A percentile compares a stretch with the other conserved stretches of the same genome.
These are phyloP conservation scores for Oreochromis tanganicae DNA, from an alignment of 2,113 vertebrate genomes.

Conservation along the genomic window DNA sequence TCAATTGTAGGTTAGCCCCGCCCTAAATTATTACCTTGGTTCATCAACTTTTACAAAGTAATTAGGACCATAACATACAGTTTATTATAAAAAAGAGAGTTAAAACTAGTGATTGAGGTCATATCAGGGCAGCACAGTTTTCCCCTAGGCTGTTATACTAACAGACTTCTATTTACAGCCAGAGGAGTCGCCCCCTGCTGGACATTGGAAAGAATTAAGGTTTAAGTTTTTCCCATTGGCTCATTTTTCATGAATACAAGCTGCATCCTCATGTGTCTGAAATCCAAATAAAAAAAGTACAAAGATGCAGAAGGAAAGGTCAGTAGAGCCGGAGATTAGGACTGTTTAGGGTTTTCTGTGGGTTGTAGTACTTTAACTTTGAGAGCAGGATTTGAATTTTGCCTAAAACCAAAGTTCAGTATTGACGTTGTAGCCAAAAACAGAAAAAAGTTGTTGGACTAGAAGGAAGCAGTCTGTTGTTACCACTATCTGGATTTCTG, in stretches of 20 bases:
- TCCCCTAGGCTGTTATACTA: not conserved
- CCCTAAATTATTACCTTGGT: not conserved
- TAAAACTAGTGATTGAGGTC: not conserved
- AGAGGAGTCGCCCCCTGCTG: not conserved
- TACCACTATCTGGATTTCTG: not conserved
- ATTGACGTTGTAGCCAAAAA: not conserved
- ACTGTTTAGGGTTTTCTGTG: not conserved
- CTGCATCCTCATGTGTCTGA: not conserved
- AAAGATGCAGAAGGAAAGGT: not conserved
- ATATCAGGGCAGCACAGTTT: not conserved
- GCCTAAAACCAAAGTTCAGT: not conserved
- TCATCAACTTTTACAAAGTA: not conserved
- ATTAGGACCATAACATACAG: not conserved
- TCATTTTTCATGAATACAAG: not conserved
- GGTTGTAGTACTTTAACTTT: not conserved
- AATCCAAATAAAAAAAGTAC: not conserved
- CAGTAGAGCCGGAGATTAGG: not conserved
- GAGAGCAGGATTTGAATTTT: not conserved
- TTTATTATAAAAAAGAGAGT: not conserved
- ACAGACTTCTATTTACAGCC: not conserved
- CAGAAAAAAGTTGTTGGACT: not conserved
- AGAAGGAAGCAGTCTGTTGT: fast-evolving
- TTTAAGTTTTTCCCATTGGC: not conserved
- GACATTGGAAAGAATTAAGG: not conserved
- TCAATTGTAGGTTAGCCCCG: not conserved